phyloP scores from a whole-genome alignment of 92 coral and sea anemone genomes.

The Zoanthus sansibaricus region DNA sequence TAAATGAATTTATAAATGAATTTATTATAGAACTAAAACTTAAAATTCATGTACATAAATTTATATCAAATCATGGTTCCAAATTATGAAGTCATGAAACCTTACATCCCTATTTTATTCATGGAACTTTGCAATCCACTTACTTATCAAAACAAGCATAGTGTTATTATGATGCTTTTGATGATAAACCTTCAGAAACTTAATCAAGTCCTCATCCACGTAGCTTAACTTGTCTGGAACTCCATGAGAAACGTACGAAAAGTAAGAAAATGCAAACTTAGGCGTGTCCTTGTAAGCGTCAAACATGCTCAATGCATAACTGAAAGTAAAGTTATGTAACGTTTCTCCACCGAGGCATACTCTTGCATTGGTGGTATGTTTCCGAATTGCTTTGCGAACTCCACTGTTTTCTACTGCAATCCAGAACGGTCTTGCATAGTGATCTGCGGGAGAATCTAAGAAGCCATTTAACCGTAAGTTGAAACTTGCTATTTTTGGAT shows the following conservation, averaged over 20 bases:
- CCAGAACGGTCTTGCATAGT: slow-evolving; percentile 85
- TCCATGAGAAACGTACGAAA: slow-evolving; percentile 86
- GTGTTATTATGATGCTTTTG: slow-evolving; percentile 66
- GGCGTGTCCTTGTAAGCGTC: slow-evolving; percentile 70
- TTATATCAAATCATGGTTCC: no score
- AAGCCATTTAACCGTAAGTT: slow-evolving; percentile 73
- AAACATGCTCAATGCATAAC: slow-evolving; percentile 66
- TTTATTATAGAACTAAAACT: no score
- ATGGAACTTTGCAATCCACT: slow-evolving; percentile 41
- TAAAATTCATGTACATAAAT: no score
- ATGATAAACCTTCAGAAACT: slow-evolving; percentile 62
- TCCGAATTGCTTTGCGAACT: slow-evolving; percentile 56
- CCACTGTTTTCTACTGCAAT: slow-evolving; percentile 72
- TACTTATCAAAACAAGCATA: slow-evolving; percentile 75
- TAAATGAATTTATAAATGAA: no score
- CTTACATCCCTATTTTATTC: neutral
- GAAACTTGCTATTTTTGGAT: slow-evolving; percentile 75
- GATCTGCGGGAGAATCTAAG: slow-evolving; percentile 66
- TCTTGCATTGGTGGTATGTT: slow-evolving; percentile 57
- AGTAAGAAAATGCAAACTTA: slow-evolving; percentile 75
- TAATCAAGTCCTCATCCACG: slow-evolving; percentile 79
- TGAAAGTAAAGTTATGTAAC: slow-evolving; percentile 74
- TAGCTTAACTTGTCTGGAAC: slow-evolving; percentile 78
- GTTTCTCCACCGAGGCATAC: slow-evolving; percentile 74
- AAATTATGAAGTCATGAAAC: no score